Conservation (phyloP, 2,888 invertebrate genomes). For the Nephrotoma appendiculata region DNA sequence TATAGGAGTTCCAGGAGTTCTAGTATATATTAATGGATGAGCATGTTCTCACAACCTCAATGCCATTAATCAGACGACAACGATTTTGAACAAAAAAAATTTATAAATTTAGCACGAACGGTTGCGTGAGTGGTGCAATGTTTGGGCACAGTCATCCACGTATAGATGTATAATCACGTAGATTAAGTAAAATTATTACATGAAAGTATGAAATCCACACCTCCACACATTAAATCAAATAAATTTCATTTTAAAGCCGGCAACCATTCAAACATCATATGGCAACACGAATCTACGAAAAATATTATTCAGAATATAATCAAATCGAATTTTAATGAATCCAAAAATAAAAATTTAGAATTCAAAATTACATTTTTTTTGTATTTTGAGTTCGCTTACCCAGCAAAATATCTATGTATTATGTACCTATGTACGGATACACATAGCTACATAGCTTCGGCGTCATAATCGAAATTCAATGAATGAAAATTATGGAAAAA, state of each 20-base stretch:
- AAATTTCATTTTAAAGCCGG: neutral
- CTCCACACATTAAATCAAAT: neutral
- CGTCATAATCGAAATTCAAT: neutral
- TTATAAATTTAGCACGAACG: too few relatives aligned
- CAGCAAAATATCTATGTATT: neutral
- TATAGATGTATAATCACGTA: too few relatives aligned
- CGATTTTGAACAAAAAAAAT: too few relatives aligned
- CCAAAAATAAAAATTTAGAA: neutral
- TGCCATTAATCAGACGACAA: too few relatives aligned
- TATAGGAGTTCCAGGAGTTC: too few relatives aligned
- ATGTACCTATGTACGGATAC: neutral
- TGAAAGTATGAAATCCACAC: neutral
- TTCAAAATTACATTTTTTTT: neutral
- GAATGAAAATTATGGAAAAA: neutral
- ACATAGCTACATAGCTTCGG: neutral
- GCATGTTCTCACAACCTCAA: too few relatives aligned
- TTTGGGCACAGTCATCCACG: too few relatives aligned
- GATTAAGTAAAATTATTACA: too few relatives aligned
- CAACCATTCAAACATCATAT: neutral
- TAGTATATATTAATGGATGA: too few relatives aligned
- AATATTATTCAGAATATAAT: neutral
- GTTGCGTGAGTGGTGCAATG: too few relatives aligned
- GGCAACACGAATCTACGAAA: neutral
- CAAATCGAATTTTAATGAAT: neutral
- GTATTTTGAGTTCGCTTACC: neutral